Percentiles rank a stretch among this genome's conserved stretches.
These are phyloP conservation scores for Aphidius ervi DNA, from an alignment of 1,140 invertebrate species.

Conservation along the genomic window DNA sequence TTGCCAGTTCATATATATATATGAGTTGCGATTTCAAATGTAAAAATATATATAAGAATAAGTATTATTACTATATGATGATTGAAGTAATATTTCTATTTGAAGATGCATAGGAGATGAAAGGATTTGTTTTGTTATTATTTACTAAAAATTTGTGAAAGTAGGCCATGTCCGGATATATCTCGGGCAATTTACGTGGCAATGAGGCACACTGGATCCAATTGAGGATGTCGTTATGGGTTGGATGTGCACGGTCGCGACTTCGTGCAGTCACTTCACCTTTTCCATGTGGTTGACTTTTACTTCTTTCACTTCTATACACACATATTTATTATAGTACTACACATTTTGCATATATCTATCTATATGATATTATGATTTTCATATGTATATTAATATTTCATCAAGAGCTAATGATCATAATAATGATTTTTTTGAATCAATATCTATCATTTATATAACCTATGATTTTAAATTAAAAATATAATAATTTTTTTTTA, in stretches of 20 bases:
- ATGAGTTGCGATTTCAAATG: no score
- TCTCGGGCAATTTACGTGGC: conserved; percentile 39
- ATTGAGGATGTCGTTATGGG: conserved; percentile 39
- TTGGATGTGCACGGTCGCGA: conserved; percentile 42
- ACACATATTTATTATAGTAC: conserved; percentile 3
- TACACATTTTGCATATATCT: background rate
- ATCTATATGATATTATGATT: conserved; percentile 3
- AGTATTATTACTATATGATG: no score
- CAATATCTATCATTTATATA: background rate
- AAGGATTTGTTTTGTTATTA: no score
- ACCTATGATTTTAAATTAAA: no score
- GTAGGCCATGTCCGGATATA: conserved; percentile 37
- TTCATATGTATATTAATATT: no score
- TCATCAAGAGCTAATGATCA: no score
- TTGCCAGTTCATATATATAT: no score
- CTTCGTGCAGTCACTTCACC: conserved; percentile 37
- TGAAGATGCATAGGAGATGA: no score
- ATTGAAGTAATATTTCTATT: no score
- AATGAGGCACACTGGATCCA: conserved; percentile 37
- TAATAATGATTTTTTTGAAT: no score
- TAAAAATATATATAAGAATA: no score
- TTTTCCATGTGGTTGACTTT: conserved; percentile 28
- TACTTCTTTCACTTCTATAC: background rate
- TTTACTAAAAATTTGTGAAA: conserved; percentile 25
- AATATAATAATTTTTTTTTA: no score